These are phyloP conservation scores for Lepidiolamprologus cunningtoni DNA, from an alignment of 2,113 vertebrate genomes.

Conservation along the genomic window DNA sequence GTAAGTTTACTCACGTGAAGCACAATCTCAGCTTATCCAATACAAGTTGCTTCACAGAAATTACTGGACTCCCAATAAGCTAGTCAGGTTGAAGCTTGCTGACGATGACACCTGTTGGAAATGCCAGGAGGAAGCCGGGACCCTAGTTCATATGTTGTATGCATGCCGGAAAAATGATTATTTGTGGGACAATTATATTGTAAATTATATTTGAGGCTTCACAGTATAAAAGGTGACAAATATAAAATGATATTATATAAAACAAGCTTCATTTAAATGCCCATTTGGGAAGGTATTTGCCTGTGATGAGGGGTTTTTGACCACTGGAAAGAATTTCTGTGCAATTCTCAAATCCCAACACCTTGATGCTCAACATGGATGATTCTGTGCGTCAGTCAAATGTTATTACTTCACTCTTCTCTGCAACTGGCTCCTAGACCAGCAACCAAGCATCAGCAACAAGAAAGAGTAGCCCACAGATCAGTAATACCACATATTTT, in stretches of 20 bases:
- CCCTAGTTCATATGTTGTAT: neutral
- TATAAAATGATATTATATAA: neutral
- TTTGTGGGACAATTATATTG: neutral
- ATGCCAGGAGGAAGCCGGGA: neutral
- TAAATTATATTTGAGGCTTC: neutral
- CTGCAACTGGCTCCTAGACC: neutral
- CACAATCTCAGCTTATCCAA: neutral
- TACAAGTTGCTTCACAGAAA: neutral
- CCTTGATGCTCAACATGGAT: neutral
- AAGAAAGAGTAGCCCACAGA: neutral
- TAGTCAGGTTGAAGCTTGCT: neutral
- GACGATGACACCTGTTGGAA: accelerated
- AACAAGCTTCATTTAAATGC: neutral
- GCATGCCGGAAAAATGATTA: neutral
- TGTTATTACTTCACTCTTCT: neutral
- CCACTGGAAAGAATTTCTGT: neutral
- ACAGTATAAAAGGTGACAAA: accelerated
- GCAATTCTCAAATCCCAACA: neutral
- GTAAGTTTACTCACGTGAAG: neutral
- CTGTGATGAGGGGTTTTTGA: neutral
- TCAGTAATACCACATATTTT: neutral
- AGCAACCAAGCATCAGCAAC: neutral
- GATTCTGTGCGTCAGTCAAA: neutral
- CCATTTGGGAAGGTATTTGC: neutral
- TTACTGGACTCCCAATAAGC: neutral